Evolutionary conservation across 2,888 invertebrate species (phyloP).

Genomic region (Dyspetes luteomarginatus): DNA sequence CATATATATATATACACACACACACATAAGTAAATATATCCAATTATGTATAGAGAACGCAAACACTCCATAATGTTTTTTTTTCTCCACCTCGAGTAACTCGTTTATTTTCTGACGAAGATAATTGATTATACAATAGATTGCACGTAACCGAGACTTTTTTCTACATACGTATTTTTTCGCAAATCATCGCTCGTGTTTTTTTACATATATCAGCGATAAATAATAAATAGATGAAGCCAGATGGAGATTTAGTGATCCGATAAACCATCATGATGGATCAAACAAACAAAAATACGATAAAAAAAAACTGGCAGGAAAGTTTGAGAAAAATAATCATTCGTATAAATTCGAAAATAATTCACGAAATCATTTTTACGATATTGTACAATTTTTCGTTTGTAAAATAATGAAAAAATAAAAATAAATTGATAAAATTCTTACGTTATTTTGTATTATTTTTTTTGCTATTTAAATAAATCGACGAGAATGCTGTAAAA

Average conservation of each 20-base stretch:
- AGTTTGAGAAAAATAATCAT: no score
- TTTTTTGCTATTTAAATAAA: background rate
- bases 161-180: background rate
- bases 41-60: background rate
- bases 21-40: no score
- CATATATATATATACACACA: no score
- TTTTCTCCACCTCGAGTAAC: constrained; percentile 9
- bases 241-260: no score
- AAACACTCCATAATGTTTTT: background rate
- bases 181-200: background rate
- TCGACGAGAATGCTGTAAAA: background rate
- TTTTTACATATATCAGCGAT: background rate
- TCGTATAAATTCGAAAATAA: no score
- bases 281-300: no score
- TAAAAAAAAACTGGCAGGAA: no score
- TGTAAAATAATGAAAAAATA: background rate
- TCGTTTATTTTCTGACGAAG: constrained; percentile 12
- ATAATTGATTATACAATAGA: constrained; percentile 33
- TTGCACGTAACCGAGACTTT: background rate
- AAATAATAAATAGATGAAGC: no score
- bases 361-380: no score
- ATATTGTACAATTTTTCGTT: background rate
- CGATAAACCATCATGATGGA: no score
- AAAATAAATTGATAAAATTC: no score
- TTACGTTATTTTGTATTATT: no score